A percentile compares a stretch with the other conserved stretches of the same genome.
Conservation (phyloP, 2,888 invertebrate genomes). For the Andrena dorsata region DNA sequence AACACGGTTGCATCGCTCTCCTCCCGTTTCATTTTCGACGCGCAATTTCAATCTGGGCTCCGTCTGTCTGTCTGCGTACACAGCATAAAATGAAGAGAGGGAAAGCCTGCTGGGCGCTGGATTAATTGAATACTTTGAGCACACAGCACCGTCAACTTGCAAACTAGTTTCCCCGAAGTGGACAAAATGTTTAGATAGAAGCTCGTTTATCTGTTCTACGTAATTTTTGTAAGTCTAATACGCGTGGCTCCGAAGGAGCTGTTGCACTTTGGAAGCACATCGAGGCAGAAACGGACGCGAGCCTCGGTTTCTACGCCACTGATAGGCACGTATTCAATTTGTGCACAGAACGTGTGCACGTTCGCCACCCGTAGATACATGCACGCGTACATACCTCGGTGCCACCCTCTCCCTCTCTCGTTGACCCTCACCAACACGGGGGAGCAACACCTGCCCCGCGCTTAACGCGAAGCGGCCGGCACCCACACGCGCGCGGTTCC, state of each 20-base stretch:
- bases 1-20: background rate
- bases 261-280: slow-evolving; percentile 63
- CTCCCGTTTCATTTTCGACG: no score
- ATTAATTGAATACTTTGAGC: no score
- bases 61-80: no score
- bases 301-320: slow-evolving; percentile 55
- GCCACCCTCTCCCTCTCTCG: slow-evolving; percentile 47
- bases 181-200: no score
- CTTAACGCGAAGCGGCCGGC: slow-evolving; percentile 45
- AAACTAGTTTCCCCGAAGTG: no score
- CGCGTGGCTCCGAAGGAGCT: slow-evolving; percentile 29
- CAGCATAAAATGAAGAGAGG: no score
- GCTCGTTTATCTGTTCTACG: no score
- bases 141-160: no score
- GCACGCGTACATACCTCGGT: slow-evolving; percentile 27
- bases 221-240: background rate
- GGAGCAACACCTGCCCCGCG: slow-evolving; percentile 68
- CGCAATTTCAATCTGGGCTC: no score
- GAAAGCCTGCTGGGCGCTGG: no score
- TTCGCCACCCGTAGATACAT: slow-evolving; percentile 49
- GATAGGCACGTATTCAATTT: slow-evolving; percentile 72
- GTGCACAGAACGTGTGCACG: slow-evolving; percentile 59
- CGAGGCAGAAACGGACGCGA: slow-evolving; percentile 38
- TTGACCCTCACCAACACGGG: slow-evolving; percentile 60
- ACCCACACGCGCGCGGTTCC: slow-evolving; percentile 50